Conservation (phyloP, 2,888 invertebrate species). For the Clitarchus hookeri region DNA sequence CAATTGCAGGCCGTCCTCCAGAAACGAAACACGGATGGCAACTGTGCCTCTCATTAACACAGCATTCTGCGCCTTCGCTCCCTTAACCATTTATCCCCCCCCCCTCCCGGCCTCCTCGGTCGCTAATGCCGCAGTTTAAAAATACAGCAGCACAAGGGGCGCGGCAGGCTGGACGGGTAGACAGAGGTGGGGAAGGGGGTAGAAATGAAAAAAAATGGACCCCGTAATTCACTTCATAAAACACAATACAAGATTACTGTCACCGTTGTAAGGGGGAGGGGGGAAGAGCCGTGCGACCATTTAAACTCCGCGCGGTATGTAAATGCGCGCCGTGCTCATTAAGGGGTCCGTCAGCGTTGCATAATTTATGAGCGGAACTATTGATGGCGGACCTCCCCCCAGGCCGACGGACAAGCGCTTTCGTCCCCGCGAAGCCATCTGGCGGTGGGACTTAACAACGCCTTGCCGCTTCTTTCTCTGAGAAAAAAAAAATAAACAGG, state of each 20-base stretch:
- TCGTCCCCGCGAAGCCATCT: not conserved
- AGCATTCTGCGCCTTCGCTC: not conserved
- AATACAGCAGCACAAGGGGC: not conserved
- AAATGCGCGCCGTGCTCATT: slow-evolving; percentile 20
- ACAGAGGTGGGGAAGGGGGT: not conserved
- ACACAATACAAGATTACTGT: not conserved
- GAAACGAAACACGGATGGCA: not conserved
- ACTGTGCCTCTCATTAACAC: not conserved
- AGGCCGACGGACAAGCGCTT: not conserved
- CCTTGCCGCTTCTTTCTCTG: not conserved
- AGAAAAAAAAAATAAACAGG: not conserved
- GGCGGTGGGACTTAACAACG: too few species aligned
- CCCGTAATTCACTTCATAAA: slow-evolving; percentile 14
- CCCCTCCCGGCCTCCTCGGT: not conserved
- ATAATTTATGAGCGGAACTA: slow-evolving; percentile 24
- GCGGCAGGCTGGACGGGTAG: too few species aligned
- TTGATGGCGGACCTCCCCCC: not conserved
- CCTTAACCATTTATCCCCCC: not conserved
- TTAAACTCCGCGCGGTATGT: slow-evolving; percentile 27
- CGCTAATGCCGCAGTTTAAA: not conserved
- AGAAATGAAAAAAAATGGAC: not conserved
- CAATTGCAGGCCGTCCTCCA: not conserved
- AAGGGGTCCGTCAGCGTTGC: slow-evolving; percentile 19
- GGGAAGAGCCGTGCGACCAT: not conserved
- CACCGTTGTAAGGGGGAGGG: not conserved